These are phyloP conservation scores for Lypha dubia DNA, from an alignment of 2,888 invertebrate genomes.

Conservation along the genomic window DNA sequence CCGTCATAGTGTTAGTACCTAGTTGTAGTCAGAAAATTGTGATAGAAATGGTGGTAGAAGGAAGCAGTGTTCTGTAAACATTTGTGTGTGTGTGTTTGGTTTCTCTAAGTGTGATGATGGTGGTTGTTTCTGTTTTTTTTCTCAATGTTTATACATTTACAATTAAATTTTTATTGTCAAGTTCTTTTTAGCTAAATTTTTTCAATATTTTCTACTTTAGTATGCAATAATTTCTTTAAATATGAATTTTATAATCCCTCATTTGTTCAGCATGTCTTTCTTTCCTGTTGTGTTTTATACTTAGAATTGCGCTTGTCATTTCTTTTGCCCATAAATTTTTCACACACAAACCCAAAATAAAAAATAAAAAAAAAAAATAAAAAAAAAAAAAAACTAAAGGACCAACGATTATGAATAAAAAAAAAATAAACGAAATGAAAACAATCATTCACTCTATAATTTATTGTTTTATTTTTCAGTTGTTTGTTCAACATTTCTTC, in stretches of 20 bases:
- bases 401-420: background rate
- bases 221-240: slow-evolving; percentile 45
- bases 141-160: no score
- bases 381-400: background rate
- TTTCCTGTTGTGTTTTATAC: slow-evolving; percentile 43
- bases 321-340: slow-evolving; percentile 61
- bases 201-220: slow-evolving; percentile 40
- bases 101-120: slow-evolving; percentile 63
- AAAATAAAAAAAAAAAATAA: background rate
- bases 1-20: slow-evolving; percentile 12
- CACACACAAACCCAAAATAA: slow-evolving; percentile 47
- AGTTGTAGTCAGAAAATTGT: background rate
- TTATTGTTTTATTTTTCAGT: slow-evolving; percentile 60
- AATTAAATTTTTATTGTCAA: slow-evolving; percentile 53
- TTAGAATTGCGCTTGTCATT: slow-evolving; percentile 41
- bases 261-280: slow-evolving; percentile 23
- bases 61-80: slow-evolving; percentile 28
- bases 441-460: slow-evolving; percentile 71
- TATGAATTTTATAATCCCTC: slow-evolving; percentile 39
- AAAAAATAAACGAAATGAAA: slow-evolving; percentile 31
- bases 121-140: slow-evolving; percentile 59
- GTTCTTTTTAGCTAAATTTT: slow-evolving; percentile 29
- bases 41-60: slow-evolving; percentile 29
- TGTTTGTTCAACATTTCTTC: slow-evolving; percentile 60
- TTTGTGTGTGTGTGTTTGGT: slow-evolving; percentile 26